Base-by-base conservation (phyloP, 2,113 vertebrate genomes). In the Clarias gariepinus region DNA sequence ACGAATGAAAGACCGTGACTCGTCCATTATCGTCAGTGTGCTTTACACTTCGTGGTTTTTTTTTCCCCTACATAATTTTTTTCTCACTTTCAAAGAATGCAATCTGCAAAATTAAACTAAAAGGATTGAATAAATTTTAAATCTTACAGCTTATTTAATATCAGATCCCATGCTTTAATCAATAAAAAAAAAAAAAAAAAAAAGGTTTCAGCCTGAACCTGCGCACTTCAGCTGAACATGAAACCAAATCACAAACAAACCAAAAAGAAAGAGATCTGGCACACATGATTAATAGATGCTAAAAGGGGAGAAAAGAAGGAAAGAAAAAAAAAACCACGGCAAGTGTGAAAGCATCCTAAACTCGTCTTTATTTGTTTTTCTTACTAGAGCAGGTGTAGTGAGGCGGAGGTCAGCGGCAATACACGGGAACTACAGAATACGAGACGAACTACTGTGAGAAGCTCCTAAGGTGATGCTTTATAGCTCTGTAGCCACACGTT, bases 371-470 rank as follows among this genome's bases (percentile, higher is more conserved):
- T 63, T 23, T 25, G 25, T 25, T 25, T 63, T 63, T 2, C 4
- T 58, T 58, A n/a, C 41, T 7, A 73, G 28, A 36, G 21, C 55
- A 10, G 53, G 30, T 41, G 68, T 63, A 41, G 36, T 3, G 58
- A 63, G 7, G 25, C 1, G 30, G 61, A 28, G 47, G 41, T 86
- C 85, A 63, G 81, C 71, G 77, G 63, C 58, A 60, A 52, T 41
- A 85, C 13, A 52, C 64, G 63, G 71, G 28, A 66, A 64, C 60
- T 33, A 69, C 81, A 84, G 47, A 66, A 78, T 16, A 66, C 12
- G 41, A 87, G 77, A 87, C 87, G 23, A 33, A 87, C 57, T 84
- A 89, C 88, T 89, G 88, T 87, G 82, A 89, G 64, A 84, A 68
- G 63, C 63, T 79, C 69, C 84, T 57, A 28, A 19, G 52, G 6